phyloP scores from a whole-genome alignment of 2,797 vertebrate species.

The Hyperoplus immaculatus region DNA sequence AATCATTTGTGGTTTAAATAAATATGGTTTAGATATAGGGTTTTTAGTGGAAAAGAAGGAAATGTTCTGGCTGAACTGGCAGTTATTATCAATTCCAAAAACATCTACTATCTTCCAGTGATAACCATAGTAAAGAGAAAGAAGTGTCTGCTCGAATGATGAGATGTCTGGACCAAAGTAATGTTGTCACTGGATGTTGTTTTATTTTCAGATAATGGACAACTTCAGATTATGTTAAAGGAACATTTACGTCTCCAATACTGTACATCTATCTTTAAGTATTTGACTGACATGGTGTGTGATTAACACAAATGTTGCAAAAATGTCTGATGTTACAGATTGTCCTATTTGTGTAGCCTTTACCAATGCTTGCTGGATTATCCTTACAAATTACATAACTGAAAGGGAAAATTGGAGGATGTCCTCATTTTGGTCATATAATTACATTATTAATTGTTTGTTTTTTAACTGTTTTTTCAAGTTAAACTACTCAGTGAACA shows the following conservation, averaged over 20 bases:
- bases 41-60: conserved; percentile 48
- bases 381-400: conserved; percentile 1
- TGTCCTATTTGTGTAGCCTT: neutral
- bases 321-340: neutral
- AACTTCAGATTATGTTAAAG: conserved; percentile 6
- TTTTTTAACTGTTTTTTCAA: neutral
- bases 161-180: neutral
- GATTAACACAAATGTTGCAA: conserved; percentile 1
- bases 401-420: neutral
- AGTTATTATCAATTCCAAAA: conserved; percentile 51
- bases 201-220: conserved; percentile 28
- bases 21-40: too few species aligned
- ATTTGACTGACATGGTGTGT: neutral
- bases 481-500: neutral
- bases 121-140: conserved; percentile 49
- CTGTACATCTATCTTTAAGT: neutral
- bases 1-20: conserved; percentile 37
- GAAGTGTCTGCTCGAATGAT: conserved; percentile 8
- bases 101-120: conserved; percentile 42
- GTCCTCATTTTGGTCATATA: neutral
- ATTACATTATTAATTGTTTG: neutral
- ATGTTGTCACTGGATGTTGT: conserved; percentile 5
- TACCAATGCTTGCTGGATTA: neutral
- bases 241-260: neutral
- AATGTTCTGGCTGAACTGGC: conserved; percentile 34